Base-by-base conservation (phyloP, 2,797 vertebrate species). In the Rhincodon typus region DNA sequence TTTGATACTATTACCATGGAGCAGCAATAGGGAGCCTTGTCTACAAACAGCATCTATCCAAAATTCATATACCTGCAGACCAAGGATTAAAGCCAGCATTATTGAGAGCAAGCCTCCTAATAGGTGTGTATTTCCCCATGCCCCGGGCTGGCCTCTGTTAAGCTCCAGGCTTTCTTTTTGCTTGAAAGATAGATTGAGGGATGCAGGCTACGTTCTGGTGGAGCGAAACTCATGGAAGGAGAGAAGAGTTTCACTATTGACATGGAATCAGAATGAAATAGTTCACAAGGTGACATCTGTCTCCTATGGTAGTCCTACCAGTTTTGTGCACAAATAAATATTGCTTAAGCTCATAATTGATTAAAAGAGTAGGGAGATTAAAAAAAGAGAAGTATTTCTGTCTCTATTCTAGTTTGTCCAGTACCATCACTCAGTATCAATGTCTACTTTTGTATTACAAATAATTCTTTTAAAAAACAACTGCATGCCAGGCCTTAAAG, bases 341-440 rank as follows among this genome's bases (percentile, higher is more conserved):
- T 7, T 38, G n/a, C 90, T 23, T 6, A 38, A 82, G 38, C 79
- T 21, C 62, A 13, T 19, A 69, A 67, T 25, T 93, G 38, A 69
- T 7, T 10, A 4, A 69, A 90, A 42, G 17, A 17, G 10, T 38
- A 93, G 8, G n/a, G 66, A 69, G n/a, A 23, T n/a, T 42, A 93
- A 66, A 0, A 67, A 17, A 38, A 12, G 10, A 67, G 90, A 69
- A 93, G 90, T 21, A 69, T 93, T 93, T 67, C 21, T 21, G n/a
- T 67, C 90, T 93, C 62, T 67, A 10, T 93, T 93, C 90, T 93
- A n/a, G n/a, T 93, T 93, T 69, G n/a, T 93, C 90, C 67, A n/a
- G 62, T 93, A 21, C 19, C 38, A 23, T 93, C 66, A 34, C n/a
- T 13, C 17, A 25, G 62, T n/a, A 42, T 42, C 62, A 42, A 67